phyloP scores from a whole-genome alignment of 1,140 invertebrate genomes.

The Aphis craccivora region DNA sequence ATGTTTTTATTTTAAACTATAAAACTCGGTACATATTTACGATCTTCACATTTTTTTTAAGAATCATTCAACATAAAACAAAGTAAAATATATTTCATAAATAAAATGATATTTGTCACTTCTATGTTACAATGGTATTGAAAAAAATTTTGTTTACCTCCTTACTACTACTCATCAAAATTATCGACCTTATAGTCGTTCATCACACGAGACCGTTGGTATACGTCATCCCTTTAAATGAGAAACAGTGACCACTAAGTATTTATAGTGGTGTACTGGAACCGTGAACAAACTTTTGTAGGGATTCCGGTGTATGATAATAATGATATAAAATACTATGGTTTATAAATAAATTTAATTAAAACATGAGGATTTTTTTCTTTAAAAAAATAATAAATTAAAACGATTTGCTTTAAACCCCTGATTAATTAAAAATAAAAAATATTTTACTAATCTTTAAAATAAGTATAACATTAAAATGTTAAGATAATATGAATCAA shows the following conservation, averaged over 20 bases:
- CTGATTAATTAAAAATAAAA: not conserved
- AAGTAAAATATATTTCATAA: too few relatives aligned
- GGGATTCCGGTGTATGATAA: not conserved
- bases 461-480: not conserved
- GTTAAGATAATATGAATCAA: not conserved
- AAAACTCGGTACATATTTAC: conserved; percentile 36
- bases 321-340: not conserved
- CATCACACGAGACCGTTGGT: not conserved
- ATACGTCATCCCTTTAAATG: conserved; percentile 28
- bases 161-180: not conserved
- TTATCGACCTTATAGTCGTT: not conserved
- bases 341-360: not conserved
- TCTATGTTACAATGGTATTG: not conserved
- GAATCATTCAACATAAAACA: not conserved
- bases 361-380: not conserved
- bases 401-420: not conserved
- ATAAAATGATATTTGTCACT: not conserved
- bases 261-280: not conserved
- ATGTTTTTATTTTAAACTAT: not conserved
- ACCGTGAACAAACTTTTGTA: not conserved
- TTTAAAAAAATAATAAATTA: not conserved
- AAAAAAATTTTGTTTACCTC: not conserved
- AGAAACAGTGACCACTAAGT: conserved; percentile 9
- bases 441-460: not conserved
- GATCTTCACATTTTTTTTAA: not conserved